Percentiles rank a stretch among this genome's conserved stretches.
Evolutionary conservation across 2,888 invertebrate genomes (phyloP).

Genomic region (Phengaris alcon): DNA sequence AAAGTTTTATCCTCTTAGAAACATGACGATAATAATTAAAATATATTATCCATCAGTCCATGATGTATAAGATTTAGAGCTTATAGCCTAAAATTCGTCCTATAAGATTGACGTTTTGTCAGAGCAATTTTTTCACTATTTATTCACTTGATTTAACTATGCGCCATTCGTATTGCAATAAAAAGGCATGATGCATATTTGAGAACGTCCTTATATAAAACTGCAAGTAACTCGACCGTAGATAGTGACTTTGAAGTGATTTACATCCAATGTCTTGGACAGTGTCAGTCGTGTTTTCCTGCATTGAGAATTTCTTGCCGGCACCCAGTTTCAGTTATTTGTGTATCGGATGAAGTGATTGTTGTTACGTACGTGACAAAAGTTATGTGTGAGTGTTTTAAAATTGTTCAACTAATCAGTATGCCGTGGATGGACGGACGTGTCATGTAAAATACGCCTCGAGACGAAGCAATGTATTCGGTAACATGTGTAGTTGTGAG

Average conservation of each 20-base stretch:
- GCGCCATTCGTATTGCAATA: conserved; percentile 75
- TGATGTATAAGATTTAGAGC: conserved; percentile 55
- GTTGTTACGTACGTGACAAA: conserved; percentile 50
- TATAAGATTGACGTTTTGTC: conserved; percentile 70
- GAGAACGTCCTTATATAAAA: conserved; percentile 60
- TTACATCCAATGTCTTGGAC: conserved; percentile 43
- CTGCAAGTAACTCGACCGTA: conserved; percentile 50
- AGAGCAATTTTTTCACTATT: conserved; percentile 72
- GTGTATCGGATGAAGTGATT: conserved; percentile 51
- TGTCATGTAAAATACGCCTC: conserved; percentile 45
- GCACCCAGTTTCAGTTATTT: conserved; percentile 57
- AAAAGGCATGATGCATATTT: conserved; percentile 61
- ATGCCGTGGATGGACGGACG: conserved; percentile 39
- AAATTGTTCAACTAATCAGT: conserved; percentile 39
- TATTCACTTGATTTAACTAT: conserved; percentile 73
- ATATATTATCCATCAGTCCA: conserved; percentile 54
- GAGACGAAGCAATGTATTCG: conserved; percentile 53
- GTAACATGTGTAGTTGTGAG: conserved; percentile 51
- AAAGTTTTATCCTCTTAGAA: conserved; percentile 58
- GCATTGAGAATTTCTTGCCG: conserved; percentile 55
- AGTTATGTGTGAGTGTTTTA: conserved; percentile 43
- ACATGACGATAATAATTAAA: conserved; percentile 52
- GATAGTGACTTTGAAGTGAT: conserved; percentile 50
- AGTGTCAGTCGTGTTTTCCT: conserved; percentile 48
- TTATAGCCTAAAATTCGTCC: conserved; percentile 46